Base-by-base conservation (phyloP, 2,113 vertebrate species). In the Macaca fascicularis region DNA sequence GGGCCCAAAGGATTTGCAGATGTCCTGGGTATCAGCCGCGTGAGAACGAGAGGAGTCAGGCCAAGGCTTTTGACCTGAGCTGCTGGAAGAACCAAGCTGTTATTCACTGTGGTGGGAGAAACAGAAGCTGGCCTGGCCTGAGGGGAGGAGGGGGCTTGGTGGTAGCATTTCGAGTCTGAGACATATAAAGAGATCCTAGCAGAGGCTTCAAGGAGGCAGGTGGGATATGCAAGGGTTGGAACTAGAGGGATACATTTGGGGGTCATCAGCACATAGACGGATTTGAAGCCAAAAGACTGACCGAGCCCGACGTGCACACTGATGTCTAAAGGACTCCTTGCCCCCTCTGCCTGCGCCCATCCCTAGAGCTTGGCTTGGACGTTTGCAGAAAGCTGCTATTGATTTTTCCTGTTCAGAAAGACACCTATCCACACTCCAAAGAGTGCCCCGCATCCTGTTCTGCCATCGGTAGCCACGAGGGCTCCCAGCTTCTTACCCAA, bases 41-140 rank as follows among this genome's bases (percentile, higher is more conserved):
- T n/a, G 85, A 38, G 22, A 79, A 67, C 38, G 50, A 35, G 45
- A 25, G 72, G 20, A 38, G 64, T 1, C 1, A 48, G 50, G 50
- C n/a, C 40, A 4, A 69, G 43, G 48, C n/a, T 38, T 79, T 86
- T 38, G 40, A 78, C 40, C 70, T 12, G 69, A 83, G 69, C 20
- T 1, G 27, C 38, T 13, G 30, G 52, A 61, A 52, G 38, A 32
- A 17, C 50, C 0, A 14, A 32, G 5, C 2, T 0, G 5, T 7
- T 45, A 25, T 38, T 27, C 11, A 19, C 14, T 0, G 7, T 45
- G 45, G 22, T 2, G 12, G 67, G 43, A 8, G n/a, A 57, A 55
- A 38, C 0, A 43, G 45, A 32, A 59, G 35, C 55, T 13, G 59
- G 8, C 10, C 76, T 6, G 30, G 61, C 0, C 0, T 55, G 8